Evolutionary conservation across 1,140 invertebrate species (phyloP).

Genomic region (Eupristina koningsbergeri): DNA sequence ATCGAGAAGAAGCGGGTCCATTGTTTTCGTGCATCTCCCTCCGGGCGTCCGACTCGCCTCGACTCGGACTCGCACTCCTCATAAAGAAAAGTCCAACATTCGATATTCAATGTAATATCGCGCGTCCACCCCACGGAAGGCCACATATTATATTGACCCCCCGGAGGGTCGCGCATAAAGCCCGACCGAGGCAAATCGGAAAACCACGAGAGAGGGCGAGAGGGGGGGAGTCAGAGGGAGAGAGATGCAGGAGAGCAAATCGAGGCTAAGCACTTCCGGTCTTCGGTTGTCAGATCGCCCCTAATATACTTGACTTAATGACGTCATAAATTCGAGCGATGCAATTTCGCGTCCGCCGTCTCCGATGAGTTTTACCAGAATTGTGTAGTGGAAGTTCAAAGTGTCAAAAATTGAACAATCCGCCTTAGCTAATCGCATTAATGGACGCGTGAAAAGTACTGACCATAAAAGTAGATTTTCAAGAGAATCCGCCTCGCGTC

Average conservation of each 20-base stretch:
- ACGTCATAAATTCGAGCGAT: slow-evolving; percentile 54
- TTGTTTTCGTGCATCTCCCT: slow-evolving; percentile 53
- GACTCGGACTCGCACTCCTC: neutral
- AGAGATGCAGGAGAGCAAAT: slow-evolving; percentile 54
- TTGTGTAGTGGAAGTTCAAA: slow-evolving; percentile 20
- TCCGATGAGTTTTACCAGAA: neutral
- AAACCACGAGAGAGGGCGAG: slow-evolving; percentile 41
- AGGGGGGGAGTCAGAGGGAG: neutral
- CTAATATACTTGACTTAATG: slow-evolving; percentile 60
- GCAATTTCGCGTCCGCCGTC: neutral
- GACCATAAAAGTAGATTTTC: slow-evolving; percentile 22
- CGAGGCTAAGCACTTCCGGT: slow-evolving; percentile 67
- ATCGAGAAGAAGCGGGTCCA: slow-evolving; percentile 47
- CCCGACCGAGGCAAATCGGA: slow-evolving; percentile 64
- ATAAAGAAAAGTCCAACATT: slow-evolving; percentile 56
- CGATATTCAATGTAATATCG: slow-evolving; percentile 64
- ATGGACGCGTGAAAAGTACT: slow-evolving; percentile 44
- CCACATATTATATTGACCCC: slow-evolving; percentile 45
- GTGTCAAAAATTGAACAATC: slow-evolving; percentile 40
- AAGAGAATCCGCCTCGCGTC: neutral
- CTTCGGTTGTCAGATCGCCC: slow-evolving; percentile 48
- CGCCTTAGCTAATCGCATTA: slow-evolving; percentile 36
- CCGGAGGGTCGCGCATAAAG: slow-evolving; percentile 56
- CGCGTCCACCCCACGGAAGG: slow-evolving; percentile 29
- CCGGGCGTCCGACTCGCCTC: neutral